phyloP scores from a whole-genome alignment of 2,113 vertebrate genomes.

The Mobula hypostoma region DNA sequence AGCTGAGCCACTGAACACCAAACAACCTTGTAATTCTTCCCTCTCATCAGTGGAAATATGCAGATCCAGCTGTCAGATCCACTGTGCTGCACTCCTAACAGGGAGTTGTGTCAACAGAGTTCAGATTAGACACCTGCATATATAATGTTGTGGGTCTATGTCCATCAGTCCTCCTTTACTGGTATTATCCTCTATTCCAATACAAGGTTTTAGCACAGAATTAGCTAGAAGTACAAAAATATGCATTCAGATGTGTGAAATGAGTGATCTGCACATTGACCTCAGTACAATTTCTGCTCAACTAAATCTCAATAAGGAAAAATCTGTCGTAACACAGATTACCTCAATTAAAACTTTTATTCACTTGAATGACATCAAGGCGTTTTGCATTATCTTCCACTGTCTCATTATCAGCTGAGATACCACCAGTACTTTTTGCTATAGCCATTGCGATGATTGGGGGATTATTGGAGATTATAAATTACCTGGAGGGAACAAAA shows the following conservation, averaged over 20 bases:
- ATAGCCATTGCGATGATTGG: conserved; percentile 72
- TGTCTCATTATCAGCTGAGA: conserved; percentile 65
- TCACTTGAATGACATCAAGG: conserved; percentile 59
- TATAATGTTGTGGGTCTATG: not conserved
- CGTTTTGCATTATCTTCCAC: conserved; percentile 69
- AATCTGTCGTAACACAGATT: not conserved
- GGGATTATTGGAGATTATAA: conserved; percentile 68
- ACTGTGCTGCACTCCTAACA: not conserved
- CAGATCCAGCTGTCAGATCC: not conserved
- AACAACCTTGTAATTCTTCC: not conserved
- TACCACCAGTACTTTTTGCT: conserved; percentile 67
- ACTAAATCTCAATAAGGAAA: not conserved
- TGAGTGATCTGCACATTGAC: not conserved
- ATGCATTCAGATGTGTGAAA: not conserved
- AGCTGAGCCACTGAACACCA: not conserved
- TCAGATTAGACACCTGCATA: not conserved
- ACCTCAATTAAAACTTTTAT: conserved; percentile 52
- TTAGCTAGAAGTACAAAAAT: not conserved
- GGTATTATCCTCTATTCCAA: not conserved
- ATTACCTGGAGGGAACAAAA: conserved; percentile 57
- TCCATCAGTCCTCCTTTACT: not conserved
- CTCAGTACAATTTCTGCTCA: not conserved
- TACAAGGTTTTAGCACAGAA: not conserved
- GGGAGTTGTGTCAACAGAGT: not conserved
- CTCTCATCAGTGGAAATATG: not conserved